Evolutionary conservation across 1,140 invertebrate species (phyloP).

Genomic region (Temnothorax nylanderi): DNA sequence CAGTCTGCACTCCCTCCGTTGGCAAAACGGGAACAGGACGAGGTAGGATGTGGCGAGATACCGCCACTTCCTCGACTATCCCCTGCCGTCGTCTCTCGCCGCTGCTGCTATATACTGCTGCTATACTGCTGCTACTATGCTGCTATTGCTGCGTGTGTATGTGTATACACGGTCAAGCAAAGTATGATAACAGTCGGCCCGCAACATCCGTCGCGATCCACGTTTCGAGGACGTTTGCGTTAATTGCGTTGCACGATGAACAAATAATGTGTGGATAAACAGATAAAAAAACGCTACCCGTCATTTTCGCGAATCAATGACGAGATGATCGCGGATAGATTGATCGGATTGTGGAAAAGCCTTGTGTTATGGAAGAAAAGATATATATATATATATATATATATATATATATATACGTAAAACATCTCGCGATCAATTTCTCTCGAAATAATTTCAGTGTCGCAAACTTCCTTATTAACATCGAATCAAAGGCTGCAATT

Average conservation of each 20-base stretch:
- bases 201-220: background rate
- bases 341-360: no score
- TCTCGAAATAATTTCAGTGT: no score
- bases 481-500: background rate
- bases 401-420: no score
- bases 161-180: background rate
- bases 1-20: background rate
- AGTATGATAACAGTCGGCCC: slow-evolving; percentile 31
- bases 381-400: no score
- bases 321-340: no score
- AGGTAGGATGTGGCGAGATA: slow-evolving; percentile 76
- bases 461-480: no score
- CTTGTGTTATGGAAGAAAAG: no score
- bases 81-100: background rate
- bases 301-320: no score
- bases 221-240: slow-evolving; percentile 26
- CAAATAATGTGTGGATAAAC: background rate
- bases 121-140: no score
- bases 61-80: slow-evolving; percentile 71
- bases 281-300: background rate
- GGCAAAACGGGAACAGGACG: slow-evolving; percentile 67
- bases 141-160: no score
- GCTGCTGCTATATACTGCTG: background rate
- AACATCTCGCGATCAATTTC: no score
- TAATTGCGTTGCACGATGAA: background rate